Evolutionary conservation across 1,140 invertebrate genomes (phyloP), one percentile per base, ranked within the genome.

Genomic region (Drosophila hydei): DNA sequence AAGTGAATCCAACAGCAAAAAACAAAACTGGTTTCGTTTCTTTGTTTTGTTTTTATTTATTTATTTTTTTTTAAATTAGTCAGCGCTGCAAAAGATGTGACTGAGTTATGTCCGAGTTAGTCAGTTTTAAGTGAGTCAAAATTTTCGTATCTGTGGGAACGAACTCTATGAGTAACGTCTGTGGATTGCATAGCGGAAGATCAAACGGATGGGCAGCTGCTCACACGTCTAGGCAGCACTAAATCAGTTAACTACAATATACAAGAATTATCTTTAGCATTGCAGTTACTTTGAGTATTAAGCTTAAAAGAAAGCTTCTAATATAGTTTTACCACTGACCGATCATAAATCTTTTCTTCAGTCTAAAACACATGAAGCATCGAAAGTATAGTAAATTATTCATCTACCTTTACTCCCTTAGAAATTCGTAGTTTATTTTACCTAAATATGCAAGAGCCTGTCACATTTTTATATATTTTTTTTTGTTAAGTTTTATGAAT

Each of bases 81-180:
- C 69, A 67, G 62, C 42, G 19, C 33, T 14, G 48, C 14, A 27
- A 43, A 21, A 27, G 21, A 54, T 60, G 54, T 47, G 54, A 60
- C 60, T 58, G 47, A 60, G 43, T 60, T 58, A 40, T 50, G 54
- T 36, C 30, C 43, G 38, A 23, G 42, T 64, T 64, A 56, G 68
- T 64, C 61, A 71, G 30, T n/a, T 16, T 16, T 54, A 40, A 60
- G 14, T 55, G 58, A 62, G 30, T 70, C 59, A 54, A 62, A 70
- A 18, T 6, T 43, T 12, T 45, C n/a, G 14, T 14, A 16, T n/a
- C 63, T 42, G 61, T 65, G 61, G 45, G 61, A 72, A 52, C 54
- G 16, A 21, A 9, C 18, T 19, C 19, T 52, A 43, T 72, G 69
- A 72, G 62, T 67, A 67, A 67, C 30, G 45, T 8, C 62, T 40